These are phyloP conservation scores for Lethocerus indicus DNA, from an alignment of 1,140 invertebrate species.

Conservation along the genomic window DNA sequence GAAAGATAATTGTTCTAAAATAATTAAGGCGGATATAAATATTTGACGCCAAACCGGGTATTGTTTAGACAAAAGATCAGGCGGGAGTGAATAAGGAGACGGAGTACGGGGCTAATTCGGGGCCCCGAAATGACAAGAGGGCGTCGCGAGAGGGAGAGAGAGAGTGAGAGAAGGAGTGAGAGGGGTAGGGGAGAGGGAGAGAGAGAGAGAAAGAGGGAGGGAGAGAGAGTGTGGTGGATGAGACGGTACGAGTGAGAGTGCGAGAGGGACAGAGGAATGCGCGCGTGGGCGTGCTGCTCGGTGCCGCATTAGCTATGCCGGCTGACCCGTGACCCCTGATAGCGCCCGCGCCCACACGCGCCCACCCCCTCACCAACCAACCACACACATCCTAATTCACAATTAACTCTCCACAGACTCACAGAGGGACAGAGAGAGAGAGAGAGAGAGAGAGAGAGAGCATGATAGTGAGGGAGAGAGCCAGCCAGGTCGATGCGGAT, in stretches of 20 bases:
- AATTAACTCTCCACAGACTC: no score
- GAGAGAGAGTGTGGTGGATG: not conserved
- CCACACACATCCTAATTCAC: no score
- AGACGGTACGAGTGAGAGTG: not conserved
- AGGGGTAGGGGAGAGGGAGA: slow-evolving; percentile 3
- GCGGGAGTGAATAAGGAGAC: slow-evolving; percentile 15
- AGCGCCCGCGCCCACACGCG: no score
- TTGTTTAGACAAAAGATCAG: no score
- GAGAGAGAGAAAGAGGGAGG: not conserved
- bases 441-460: slow-evolving; percentile 2
- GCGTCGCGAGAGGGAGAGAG: not conserved
- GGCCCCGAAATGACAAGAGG: not conserved
- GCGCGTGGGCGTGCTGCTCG: not conserved
- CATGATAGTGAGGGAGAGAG: not conserved
- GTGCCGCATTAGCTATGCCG: no score
- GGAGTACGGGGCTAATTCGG: slow-evolving; percentile 11
- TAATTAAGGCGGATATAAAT: no score
- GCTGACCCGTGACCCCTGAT: no score
- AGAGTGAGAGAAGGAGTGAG: not conserved
- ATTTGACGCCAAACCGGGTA: no score
- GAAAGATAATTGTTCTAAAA: no score
- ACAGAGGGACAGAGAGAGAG: slow-evolving; percentile 2
- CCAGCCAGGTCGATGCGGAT: not conserved
- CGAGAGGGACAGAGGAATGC: not conserved
- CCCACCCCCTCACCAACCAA: no score